Evolutionary conservation across 2,888 invertebrate species (phyloP), one percentile per base, ranked within the genome.

Genomic region (Hemaris fuciformis): DNA sequence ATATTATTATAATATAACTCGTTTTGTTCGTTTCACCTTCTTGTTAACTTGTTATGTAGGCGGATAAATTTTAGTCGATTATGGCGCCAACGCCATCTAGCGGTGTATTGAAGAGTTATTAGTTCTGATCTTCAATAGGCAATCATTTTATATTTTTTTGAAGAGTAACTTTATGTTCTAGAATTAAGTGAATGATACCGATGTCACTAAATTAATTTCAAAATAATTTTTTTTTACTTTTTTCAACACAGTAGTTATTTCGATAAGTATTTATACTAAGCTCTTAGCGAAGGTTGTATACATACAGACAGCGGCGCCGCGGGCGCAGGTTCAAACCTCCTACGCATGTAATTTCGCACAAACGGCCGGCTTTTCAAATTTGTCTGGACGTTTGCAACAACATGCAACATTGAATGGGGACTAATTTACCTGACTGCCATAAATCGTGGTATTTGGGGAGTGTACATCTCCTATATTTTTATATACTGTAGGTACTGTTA

Each of bases 381-480:
- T 71, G 82, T 64, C 68, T 68, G 65, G 70, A 72, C 67, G 67
- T 77, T 88, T 89, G 88, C 89, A 89, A 89, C 87, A 74, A 64
- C 88, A 89, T 89, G 89, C 89, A 68, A 88, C 66, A 86, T 57
- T 27, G 66, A 61, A 58, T 57, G 57, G 84, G 79, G 71, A 82
- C 71, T 58, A 77, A 85, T 89, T 89, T 88, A 82, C 84, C 70
- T 76, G 71, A 62, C 65, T 67, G 69, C 67, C 68, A 38, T 58
- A 13, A 10, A 18, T 4, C 3, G 59, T 62, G 70, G 65, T 66
- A 73, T 62, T 70, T 76, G 78, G 70, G 88, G 84, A 79, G 89
- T 89, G 89, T 89, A 89, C 88, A 78, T 85, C 86, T 86, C 84
- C 87, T 62, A 89, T 77, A 89, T 66, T 71, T 75, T 70, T 74